Evolutionary conservation across 1,140 invertebrate species (phyloP), one percentile per base, ranked within the genome.

Genomic region (Hirudo medicinalis): DNA sequence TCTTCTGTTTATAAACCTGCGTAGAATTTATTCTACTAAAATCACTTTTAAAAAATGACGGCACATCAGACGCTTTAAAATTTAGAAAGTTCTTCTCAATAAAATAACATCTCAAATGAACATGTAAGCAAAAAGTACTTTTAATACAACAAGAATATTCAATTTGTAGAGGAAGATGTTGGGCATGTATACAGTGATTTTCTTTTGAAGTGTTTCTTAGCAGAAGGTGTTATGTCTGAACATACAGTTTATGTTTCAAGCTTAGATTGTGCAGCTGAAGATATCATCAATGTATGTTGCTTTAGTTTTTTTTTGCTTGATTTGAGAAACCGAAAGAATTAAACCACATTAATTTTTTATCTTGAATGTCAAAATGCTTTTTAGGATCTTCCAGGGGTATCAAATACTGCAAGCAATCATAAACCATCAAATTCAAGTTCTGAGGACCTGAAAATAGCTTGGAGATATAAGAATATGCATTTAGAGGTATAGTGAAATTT

Each of bases 401-500:
- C 29, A 25, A 32, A 63, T 63, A 57, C 54, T 57, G 29, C 57
- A 63, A 17, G 57, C 13, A 13, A 1, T 63, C 29, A 63, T 5
- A 32, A 63, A 22, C 57, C 22, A 63, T 11, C 22, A 63, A 32
- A 22, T 63, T 25, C 19, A 22, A 25, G 17, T 32, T 63, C 57
- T 15, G 57, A 63, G 4, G 57, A 88, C 74, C 87, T 92, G 86
- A 88, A 88, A 77, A 92, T 92, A 79, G 90, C 91, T 9, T 92
- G 90, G 88, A 84, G 90, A 68, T 92, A 92, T 81, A 87, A 90
- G 77, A 87, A 89, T 75, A 83, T 90, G 76, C 77, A 85, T 76
- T 83, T 88, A 2, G 86, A 89, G 76, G 86, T 79, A 63, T 54
- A 70, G 0, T 54, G 9, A 43, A 17, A 8, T 20, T 70, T 43